Evolutionary conservation across 2,888 invertebrate species (phyloP).

Genomic region (Clanis bilineata): DNA sequence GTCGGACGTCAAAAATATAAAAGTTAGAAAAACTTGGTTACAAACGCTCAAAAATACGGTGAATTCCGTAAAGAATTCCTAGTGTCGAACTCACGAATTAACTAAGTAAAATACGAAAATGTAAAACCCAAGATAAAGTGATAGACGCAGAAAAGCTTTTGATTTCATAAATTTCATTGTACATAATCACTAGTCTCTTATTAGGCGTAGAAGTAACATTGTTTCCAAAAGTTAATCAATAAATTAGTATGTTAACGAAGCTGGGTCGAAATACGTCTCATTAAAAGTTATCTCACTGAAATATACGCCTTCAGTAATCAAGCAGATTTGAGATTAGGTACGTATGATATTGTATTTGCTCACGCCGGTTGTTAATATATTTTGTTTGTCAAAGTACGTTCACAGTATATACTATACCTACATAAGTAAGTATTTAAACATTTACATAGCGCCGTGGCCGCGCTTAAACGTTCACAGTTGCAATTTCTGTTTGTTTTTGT

Average conservation of each 20-base stretch:
- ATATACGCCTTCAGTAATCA: neutral
- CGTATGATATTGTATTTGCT: neutral
- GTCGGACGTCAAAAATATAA: too few relatives aligned
- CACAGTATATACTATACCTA: neutral
- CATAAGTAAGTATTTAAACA: neutral
- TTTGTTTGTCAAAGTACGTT: neutral
- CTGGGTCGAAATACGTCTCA: neutral
- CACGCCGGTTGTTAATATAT: neutral
- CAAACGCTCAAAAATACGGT: too few relatives aligned
- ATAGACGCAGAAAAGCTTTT: too few relatives aligned
- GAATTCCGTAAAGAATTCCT: too few relatives aligned
- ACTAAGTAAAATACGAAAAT: too few relatives aligned
- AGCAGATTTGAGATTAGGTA: too few relatives aligned
- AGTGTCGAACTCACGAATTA: too few relatives aligned
- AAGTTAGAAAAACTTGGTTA: too few relatives aligned
- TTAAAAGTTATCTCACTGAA: neutral
- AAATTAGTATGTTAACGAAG: neutral
- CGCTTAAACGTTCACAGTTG: slow-evolving; percentile 22
- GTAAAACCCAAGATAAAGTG: too few relatives aligned
- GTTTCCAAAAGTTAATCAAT: neutral
- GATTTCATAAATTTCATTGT: neutral
- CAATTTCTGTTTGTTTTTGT: slow-evolving; percentile 50
- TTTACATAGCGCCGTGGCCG: slow-evolving; percentile 1
- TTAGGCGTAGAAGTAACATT: neutral
- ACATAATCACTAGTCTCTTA: neutral